Conservation (phyloP, 2,888 invertebrate genomes). For the Drosophila testacea region DNA sequence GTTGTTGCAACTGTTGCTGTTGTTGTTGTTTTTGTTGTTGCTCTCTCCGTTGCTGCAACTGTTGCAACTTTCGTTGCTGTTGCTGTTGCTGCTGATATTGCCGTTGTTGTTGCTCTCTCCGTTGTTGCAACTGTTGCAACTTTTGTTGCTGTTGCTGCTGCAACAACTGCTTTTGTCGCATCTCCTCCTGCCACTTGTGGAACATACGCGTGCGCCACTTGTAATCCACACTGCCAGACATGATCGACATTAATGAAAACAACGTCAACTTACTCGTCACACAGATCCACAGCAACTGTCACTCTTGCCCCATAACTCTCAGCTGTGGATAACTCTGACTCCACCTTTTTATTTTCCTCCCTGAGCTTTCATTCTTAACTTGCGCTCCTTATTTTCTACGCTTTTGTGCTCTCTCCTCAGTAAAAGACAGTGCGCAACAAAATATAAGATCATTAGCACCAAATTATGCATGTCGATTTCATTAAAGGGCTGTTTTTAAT, state of each 20-base stretch:
- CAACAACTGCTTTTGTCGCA: constrained; percentile 9
- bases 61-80: background rate
- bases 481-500: too few relatives aligned
- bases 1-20: background rate
- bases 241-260: constrained; percentile 8
- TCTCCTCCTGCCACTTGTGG: constrained; percentile 49
- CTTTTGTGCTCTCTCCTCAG: background rate
- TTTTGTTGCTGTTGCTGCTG: too few relatives aligned
- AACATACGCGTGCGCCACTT: constrained; percentile 54
- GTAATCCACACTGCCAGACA: constrained; percentile 28
- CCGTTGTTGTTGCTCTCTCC: too few relatives aligned
- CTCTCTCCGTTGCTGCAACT: background rate
- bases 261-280: constrained; percentile 19
- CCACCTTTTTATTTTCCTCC: background rate
- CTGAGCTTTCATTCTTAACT: background rate
- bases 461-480: too few relatives aligned
- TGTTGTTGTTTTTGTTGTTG: background rate
- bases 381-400: background rate
- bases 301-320: background rate
- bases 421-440: background rate
- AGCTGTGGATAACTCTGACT: background rate
- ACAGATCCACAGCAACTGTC: constrained; percentile 24
- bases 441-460: background rate
- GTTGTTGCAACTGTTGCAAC: too few relatives aligned
- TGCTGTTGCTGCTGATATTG: background rate